Percentiles rank a stretch among this genome's conserved stretches.
These are phyloP conservation scores for Creontiades dilutus DNA, from an alignment of 2,888 invertebrate genomes.

Conservation along the genomic window DNA sequence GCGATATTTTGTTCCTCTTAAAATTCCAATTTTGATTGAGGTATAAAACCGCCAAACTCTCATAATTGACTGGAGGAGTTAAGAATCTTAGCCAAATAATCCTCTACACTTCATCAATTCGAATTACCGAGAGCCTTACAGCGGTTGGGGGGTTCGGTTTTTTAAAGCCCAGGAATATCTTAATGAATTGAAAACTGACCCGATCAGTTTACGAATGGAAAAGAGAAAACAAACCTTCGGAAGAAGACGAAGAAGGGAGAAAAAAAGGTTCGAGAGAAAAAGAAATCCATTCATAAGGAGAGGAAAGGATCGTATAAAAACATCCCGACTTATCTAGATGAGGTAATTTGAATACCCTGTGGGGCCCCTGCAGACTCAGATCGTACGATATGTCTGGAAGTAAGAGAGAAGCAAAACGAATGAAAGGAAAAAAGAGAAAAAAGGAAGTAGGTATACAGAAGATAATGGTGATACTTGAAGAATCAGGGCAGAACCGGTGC, in stretches of 20 bases:
- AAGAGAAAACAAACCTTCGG: conserved; percentile 34
- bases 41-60: not conserved
- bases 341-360: conserved; percentile 63
- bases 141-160: not conserved
- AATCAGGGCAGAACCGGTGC: conserved; percentile 26
- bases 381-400: conserved; percentile 36
- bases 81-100: not conserved
- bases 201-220: conserved; percentile 32
- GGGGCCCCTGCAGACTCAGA: conserved; percentile 45
- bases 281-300: conserved; percentile 60
- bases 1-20: too few relatives aligned
- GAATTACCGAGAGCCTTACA: not conserved
- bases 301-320: conserved; percentile 51
- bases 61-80: not conserved
- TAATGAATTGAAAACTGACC: conserved; percentile 65
- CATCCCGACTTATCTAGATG: conserved; percentile 58
- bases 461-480: conserved; percentile 3
- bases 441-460: not conserved
- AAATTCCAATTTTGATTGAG: too few relatives aligned
- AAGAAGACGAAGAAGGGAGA: not conserved
- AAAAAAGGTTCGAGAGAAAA: not conserved
- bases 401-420: not conserved
- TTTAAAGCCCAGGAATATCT: conserved; percentile 53
- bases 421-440: not conserved
- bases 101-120: not conserved